A percentile compares a stretch with the other conserved stretches of the same genome.
Conservation (phyloP, 2,797 vertebrate genomes). For the Rhabdomys pumilio region DNA sequence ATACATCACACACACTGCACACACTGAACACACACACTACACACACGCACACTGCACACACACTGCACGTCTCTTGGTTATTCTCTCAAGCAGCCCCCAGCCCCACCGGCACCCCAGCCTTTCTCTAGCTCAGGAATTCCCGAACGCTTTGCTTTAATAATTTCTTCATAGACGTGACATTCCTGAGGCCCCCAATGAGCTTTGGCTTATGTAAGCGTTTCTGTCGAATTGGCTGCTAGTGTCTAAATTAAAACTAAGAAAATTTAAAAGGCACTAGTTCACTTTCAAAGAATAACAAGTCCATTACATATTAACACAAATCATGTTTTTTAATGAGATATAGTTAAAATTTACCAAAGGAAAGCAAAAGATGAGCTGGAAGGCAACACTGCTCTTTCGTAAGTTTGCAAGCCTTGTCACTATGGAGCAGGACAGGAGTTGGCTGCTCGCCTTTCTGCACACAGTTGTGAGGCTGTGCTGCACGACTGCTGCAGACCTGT, state of each 20-base stretch:
- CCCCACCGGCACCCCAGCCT: background rate
- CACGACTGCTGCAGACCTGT: background rate
- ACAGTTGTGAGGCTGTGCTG: background rate
- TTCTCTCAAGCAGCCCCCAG: background rate
- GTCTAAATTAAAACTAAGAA: constrained; percentile 50
- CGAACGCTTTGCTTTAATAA: background rate
- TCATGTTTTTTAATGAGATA: background rate
- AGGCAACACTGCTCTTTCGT: background rate
- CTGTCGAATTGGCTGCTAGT: background rate
- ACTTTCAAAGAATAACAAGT: constrained; percentile 43
- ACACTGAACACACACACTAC: background rate
- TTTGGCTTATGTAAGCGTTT: constrained; percentile 12
- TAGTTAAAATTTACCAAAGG: background rate
- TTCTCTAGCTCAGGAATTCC: background rate
- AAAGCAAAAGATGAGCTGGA: background rate
- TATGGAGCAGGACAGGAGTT: background rate
- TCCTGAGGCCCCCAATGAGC: background rate
- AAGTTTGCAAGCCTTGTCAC: background rate
- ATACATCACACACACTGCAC: too few species aligned
- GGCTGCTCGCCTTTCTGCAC: background rate
- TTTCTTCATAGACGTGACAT: background rate
- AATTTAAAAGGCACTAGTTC: constrained; percentile 34
- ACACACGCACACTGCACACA: background rate
- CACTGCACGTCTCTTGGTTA: background rate
- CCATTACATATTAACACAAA: background rate